Percentiles rank a stretch among this genome's conserved stretches.
Conservation (phyloP, 2,113 vertebrate species). For the Acrocephalus kingi region DNA sequence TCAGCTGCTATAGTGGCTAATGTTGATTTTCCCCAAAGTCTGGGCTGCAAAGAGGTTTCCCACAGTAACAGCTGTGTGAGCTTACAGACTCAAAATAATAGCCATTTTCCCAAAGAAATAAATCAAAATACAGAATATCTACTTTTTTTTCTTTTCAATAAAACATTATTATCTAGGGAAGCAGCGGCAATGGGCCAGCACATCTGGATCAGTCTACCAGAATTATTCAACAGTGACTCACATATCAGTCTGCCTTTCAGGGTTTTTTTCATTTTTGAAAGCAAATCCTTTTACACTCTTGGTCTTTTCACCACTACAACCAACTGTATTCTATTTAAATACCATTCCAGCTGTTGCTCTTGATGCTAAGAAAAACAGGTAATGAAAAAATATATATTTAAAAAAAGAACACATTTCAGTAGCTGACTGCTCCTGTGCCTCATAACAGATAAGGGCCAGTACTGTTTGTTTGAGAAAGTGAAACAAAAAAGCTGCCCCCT, state of each 20-base stretch:
- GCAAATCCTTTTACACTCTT: neutral
- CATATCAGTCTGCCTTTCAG: neutral
- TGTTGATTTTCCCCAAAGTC: neutral
- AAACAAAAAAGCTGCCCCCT: neutral
- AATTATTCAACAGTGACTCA: slow-evolving; percentile 20
- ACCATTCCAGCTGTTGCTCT: neutral
- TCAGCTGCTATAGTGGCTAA: neutral
- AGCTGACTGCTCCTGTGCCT: neutral
- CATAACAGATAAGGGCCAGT: neutral
- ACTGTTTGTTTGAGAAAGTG: neutral
- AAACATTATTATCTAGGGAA: neutral
- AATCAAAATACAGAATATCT: neutral
- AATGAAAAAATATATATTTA: neutral
- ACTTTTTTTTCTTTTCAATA: neutral
- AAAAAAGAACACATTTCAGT: neutral
- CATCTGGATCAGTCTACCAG: slow-evolving; percentile 12
- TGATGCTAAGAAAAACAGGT: neutral
- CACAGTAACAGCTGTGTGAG: neutral
- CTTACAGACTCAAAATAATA: neutral
- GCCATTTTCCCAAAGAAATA: neutral
- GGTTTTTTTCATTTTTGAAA: neutral
- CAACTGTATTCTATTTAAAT: neutral
- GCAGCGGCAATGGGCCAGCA: neutral
- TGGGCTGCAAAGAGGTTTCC: neutral
- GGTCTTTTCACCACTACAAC: neutral